Evolutionary conservation across 53 echinoderm and acorn worm genomes (phyloP).

Genomic region (Luidia sarsii): DNA sequence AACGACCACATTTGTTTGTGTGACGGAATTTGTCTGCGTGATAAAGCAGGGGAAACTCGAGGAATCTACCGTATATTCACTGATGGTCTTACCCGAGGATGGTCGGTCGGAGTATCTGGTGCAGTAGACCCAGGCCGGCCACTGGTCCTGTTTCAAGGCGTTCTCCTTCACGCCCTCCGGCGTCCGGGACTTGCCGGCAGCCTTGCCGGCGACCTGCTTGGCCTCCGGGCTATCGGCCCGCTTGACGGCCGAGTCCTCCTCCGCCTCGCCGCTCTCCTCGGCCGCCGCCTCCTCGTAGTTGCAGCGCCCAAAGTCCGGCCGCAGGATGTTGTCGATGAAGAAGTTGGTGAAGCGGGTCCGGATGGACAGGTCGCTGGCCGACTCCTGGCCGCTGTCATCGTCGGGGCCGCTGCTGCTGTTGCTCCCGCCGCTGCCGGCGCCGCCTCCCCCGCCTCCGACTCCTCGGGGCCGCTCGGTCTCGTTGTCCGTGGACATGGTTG

Average conservation of each 20-base stretch:
- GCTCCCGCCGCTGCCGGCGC: too few species aligned
- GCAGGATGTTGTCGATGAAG: constrained; percentile 95
- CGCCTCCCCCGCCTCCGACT: too few species aligned
- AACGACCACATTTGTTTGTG: too few species aligned
- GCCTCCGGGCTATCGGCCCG: constrained; percentile 5
- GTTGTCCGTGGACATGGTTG: constrained; percentile 44
- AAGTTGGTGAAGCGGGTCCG: constrained; percentile 90
- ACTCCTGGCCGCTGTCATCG: constrained; percentile 50
- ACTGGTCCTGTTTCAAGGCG: constrained; percentile 33
- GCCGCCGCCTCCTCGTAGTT: constrained; percentile 43
- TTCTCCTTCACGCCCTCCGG: constrained; percentile 14
- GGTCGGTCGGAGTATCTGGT: constrained; percentile 96
- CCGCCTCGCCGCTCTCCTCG: background rate
- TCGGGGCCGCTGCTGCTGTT: constrained; percentile 39
- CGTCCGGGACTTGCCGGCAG: constrained; percentile 23
- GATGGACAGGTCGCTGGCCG: constrained; percentile 63
- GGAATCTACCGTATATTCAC: background rate
- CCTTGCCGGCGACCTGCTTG: constrained; percentile 12
- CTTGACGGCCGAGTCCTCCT: constrained; percentile 2
- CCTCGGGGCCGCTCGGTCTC: constrained; percentile 41
- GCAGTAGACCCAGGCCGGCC: constrained; percentile 99
- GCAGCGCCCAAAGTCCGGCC: constrained; percentile 66
- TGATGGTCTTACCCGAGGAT: constrained; percentile 80
- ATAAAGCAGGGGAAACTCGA: too few species aligned
- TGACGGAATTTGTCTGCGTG: too few species aligned